A percentile compares a stretch with the other conserved stretches of the same genome.
Evolutionary conservation across 2,888 invertebrate species (phyloP).

Genomic region (Pandemis heparana): DNA sequence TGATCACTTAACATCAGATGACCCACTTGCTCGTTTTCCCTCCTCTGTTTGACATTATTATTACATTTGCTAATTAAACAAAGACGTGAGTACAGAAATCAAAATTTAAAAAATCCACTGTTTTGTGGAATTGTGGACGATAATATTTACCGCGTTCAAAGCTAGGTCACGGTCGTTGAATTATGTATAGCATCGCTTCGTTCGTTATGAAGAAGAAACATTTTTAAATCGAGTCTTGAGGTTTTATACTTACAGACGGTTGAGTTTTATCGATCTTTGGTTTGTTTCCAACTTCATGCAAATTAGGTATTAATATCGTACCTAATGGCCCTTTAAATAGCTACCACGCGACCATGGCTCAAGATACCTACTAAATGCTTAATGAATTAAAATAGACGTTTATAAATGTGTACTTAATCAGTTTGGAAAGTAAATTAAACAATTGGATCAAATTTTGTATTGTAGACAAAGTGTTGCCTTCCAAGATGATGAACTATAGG

Average conservation of each 20-base stretch:
- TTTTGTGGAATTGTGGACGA: neutral
- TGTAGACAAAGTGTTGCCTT: too few species aligned
- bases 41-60: too few species aligned
- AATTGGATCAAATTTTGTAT: too few species aligned
- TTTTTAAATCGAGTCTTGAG: neutral
- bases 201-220: constrained; percentile 5
- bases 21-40: too few species aligned
- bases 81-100: neutral
- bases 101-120: neutral
- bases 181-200: constrained; percentile 7
- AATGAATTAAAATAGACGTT: too few species aligned
- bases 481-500: too few species aligned
- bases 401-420: too few species aligned
- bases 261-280: neutral
- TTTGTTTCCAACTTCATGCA: neutral
- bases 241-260: neutral
- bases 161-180: constrained; percentile 13
- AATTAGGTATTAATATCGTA: neutral
- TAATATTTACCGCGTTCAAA: neutral
- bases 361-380: too few species aligned
- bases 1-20: too few species aligned
- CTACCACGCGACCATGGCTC: too few species aligned
- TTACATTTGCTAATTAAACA: neutral
- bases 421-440: too few species aligned
- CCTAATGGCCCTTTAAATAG: too few species aligned